Conservation (phyloP, 2,888 invertebrate species). For the Syrphus vitripennis region DNA sequence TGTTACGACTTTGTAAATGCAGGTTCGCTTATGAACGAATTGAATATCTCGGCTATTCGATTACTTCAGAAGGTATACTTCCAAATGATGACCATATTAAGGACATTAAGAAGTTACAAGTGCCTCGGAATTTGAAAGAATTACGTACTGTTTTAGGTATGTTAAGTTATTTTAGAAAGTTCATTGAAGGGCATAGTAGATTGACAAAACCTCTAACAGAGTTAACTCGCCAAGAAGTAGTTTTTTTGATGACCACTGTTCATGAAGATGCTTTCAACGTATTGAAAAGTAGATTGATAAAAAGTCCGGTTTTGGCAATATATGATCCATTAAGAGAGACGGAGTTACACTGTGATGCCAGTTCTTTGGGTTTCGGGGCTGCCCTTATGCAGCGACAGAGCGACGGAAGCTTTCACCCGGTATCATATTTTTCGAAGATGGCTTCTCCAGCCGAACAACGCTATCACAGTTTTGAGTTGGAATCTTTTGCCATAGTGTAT, state of each 20-base stretch:
- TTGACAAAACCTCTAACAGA: neutral
- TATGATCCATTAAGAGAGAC: neutral
- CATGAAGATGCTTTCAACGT: neutral
- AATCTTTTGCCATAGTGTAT: neutral
- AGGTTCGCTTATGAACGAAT: conserved; percentile 57
- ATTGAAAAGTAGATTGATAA: neutral
- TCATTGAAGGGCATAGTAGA: neutral
- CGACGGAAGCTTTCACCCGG: neutral
- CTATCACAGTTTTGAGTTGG: conserved; percentile 10
- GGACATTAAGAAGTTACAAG: no score
- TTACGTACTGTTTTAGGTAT: neutral
- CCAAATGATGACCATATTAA: no score
- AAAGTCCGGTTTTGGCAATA: neutral
- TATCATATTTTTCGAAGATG: neutral
- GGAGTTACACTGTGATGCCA: no score
- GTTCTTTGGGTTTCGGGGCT: neutral
- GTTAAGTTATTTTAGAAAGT: neutral
- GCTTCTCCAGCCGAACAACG: neutral
- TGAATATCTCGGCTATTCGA: conserved; percentile 69
- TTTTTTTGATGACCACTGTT: neutral
- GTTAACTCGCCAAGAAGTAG: neutral
- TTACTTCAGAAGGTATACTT: no score
- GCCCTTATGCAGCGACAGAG: neutral
- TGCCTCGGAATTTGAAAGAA: neutral
- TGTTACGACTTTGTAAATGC: conserved; percentile 48